Evolutionary conservation across 2,797 vertebrate genomes (phyloP).

Genomic region (Zonotrichia albicollis): DNA sequence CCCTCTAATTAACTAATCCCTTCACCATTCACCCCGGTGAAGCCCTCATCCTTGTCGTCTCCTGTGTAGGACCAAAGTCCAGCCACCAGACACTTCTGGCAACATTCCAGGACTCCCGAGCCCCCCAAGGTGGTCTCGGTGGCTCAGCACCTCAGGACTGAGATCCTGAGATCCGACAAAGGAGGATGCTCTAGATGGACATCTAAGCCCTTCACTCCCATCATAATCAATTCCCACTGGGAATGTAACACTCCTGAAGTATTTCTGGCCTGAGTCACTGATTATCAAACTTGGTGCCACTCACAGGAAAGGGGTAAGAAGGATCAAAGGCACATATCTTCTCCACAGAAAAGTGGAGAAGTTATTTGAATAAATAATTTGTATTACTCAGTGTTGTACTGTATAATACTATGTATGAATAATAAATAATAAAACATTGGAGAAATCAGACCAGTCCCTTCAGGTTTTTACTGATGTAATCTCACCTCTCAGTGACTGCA

Average conservation of each 20-base stretch:
- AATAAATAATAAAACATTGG: neutral
- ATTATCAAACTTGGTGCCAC: neutral
- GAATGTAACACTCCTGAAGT: neutral
- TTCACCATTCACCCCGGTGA: too few relatives aligned
- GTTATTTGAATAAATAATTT: neutral
- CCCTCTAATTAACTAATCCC: too few relatives aligned
- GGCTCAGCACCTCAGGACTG: too few relatives aligned
- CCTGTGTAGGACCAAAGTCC: too few relatives aligned
- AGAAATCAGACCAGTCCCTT: neutral
- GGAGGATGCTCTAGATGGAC: neutral
- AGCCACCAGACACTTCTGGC: too few relatives aligned
- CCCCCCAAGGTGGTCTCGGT: too few relatives aligned
- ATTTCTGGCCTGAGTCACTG: neutral
- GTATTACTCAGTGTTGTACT: neutral
- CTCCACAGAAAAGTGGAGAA: neutral
- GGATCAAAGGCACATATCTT: accelerated
- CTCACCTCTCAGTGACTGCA: neutral
- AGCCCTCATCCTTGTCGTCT: too few relatives aligned
- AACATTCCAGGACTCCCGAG: too few relatives aligned
- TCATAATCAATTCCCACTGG: neutral
- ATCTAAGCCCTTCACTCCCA: neutral
- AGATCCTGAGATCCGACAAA: too few relatives aligned
- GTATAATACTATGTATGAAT: neutral
- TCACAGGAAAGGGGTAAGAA: neutral
- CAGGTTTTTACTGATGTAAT: neutral